Evolutionary conservation across 1,140 invertebrate genomes (phyloP).

Genomic region (Idris sp.): DNA sequence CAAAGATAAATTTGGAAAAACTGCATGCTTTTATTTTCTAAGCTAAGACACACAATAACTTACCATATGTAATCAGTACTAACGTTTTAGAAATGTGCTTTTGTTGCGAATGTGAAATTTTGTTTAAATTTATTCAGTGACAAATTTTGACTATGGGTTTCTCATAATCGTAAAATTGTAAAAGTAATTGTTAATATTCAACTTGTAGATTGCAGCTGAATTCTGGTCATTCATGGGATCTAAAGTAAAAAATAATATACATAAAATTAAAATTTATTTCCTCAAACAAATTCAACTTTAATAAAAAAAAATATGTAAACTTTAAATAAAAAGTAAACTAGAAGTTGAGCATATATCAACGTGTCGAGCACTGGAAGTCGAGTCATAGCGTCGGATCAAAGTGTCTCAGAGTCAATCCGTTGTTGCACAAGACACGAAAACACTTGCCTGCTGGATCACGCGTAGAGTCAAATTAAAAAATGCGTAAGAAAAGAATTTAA

Average conservation of each 20-base stretch:
- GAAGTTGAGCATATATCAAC: conserved; percentile 64
- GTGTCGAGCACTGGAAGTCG: conserved; percentile 73
- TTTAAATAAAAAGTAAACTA: conserved; percentile 28
- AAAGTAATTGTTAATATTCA: conserved; percentile 68
- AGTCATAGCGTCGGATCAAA: conserved; percentile 72
- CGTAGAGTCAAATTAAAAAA: conserved; percentile 70
- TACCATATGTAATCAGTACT: too few species aligned
- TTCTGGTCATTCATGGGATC: conserved; percentile 71
- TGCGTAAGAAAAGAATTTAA: conserved; percentile 36
- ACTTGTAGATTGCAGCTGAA: conserved; percentile 70
- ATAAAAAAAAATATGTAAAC: conserved; percentile 27
- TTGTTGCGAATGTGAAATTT: too few species aligned
- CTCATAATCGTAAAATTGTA: too few species aligned
- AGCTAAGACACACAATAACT: conserved; percentile 56
- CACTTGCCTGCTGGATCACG: conserved; percentile 77
- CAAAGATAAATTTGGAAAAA: too few species aligned
- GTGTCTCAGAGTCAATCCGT: conserved; percentile 68
- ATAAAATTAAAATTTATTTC: conserved; percentile 14
- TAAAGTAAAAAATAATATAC: conserved; percentile 61
- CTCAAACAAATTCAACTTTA: conserved; percentile 10
- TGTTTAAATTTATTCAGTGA: too few species aligned
- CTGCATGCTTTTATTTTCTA: conserved; percentile 66
- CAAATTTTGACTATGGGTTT: too few species aligned
- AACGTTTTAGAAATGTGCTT: conserved; percentile 69
- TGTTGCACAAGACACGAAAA: conserved; percentile 73